phyloP scores from a whole-genome alignment of 1,140 invertebrate species.

The Diprion similis region DNA sequence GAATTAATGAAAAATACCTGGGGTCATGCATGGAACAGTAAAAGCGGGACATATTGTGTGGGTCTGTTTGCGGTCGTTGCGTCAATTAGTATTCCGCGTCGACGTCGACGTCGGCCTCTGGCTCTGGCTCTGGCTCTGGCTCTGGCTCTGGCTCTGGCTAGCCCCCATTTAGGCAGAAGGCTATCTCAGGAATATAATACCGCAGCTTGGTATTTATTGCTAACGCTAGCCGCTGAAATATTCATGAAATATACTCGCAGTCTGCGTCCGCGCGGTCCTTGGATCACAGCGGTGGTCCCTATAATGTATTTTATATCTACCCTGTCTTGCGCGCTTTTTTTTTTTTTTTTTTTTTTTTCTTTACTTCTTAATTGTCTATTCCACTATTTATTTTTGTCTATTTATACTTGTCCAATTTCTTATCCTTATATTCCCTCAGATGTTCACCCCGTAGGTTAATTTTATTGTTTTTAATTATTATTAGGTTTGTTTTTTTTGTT shows the following conservation, averaged over 20 bases:
- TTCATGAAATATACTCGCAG: slow-evolving; percentile 47
- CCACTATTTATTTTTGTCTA: slow-evolving; percentile 9
- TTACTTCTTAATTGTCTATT: not conserved
- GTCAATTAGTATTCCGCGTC: slow-evolving; percentile 36
- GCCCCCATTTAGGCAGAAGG: not conserved
- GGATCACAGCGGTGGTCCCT: slow-evolving; percentile 17
- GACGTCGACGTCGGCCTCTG: no score
- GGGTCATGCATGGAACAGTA: not conserved
- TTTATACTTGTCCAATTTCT: not conserved
- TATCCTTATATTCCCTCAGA: slow-evolving; percentile 35
- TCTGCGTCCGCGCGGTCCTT: slow-evolving; percentile 14
- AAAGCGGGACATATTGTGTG: not conserved
- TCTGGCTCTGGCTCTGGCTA: not conserved
- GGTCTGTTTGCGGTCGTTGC: slow-evolving; percentile 17
- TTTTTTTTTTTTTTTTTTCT: slow-evolving; percentile 27
- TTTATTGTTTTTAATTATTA: no score
- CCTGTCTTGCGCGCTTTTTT: slow-evolving; percentile 38
- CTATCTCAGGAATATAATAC: slow-evolving; percentile 41
- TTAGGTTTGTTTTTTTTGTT: slow-evolving; percentile 9
- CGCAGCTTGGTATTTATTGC: slow-evolving; percentile 43
- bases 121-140: not conserved
- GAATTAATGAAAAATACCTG: not conserved
- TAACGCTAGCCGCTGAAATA: slow-evolving; percentile 44
- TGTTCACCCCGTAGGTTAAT: no score
- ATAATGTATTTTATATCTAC: slow-evolving; percentile 50